Evolutionary conservation across 2,113 vertebrate genomes (phyloP), one percentile per base, ranked within the genome.

Genomic region (Hyla sarda): DNA sequence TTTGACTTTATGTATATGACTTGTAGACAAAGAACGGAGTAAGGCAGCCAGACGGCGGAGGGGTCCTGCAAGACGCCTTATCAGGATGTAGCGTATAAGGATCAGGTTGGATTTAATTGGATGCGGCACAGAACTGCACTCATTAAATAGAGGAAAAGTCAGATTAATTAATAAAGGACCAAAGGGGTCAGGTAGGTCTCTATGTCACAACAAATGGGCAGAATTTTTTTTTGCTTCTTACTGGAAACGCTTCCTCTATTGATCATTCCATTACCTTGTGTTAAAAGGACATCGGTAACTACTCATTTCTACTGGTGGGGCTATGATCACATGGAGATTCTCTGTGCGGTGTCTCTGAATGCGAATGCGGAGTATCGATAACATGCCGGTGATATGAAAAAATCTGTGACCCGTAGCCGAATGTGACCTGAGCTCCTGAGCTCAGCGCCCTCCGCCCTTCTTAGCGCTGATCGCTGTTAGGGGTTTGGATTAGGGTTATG

Each of bases 1-100:
- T 87, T 91, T 89, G 89, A 90, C 89, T 87, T 89, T 82, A 75
- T 87, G 90, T 90, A 89, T 87, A 86, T 89, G 89, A 89, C 87
- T 87, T 86, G 88, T 88, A 90, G 90, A 91, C 90, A 91, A 91
- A 88, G 65, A 85, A 88, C n/a, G n/a, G 89, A 88, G 90, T 89
- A 89, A 89, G 89, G 87, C 89, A 87, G 72, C 84, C 88, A 71
- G 82, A 84, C 71, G 88, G 89, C 89, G 87, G 85, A 88, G 88
- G 45, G 45, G 48, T 87, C 89, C 87, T 87, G 88, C 90, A 21
- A 89, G 54, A 89, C 88, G 88, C 89, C 90, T 91, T 91, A 91
- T 92, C 90, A 90, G 83, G 89, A 88, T 77, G 84, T 73, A 89
- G 78, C 88, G 90, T 87, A 73, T 75, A 87, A 88, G 77, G 82